Evolutionary conservation across 2,888 invertebrate genomes (phyloP), one percentile per base, ranked within the genome.

Genomic region (Tetranychus piercei): DNA sequence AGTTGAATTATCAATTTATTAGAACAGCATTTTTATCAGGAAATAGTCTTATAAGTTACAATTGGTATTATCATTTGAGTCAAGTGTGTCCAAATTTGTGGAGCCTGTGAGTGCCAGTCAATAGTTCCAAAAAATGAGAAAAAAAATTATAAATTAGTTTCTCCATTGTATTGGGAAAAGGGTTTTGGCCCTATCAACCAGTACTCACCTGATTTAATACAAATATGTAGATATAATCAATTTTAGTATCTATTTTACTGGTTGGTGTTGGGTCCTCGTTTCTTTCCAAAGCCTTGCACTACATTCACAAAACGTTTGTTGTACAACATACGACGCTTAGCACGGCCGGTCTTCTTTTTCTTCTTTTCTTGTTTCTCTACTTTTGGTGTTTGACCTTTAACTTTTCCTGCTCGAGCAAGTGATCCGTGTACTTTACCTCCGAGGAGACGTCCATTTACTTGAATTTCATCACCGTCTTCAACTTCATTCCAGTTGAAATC

Each of bases 351-450:
- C 88, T 92, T 95, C 88, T 92, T 95, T 90, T 94, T 94, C 88
- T 97, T 99, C 83, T 93, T 95, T 82, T 99, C 97, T 83, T 94
- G 93, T 82, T 96, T 96, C 80, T 99, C 99, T 78, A 96, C 88
- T 87, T 99, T 99, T 44, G 97, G 97, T 22, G 99, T 99, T 85
- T 99, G 99, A 78, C 97, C 97, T 84, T 96, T 96, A 74, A 99
- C 99, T 87, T 99, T 99, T 83, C 99, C 99, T 82, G 99, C 99
- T 90, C 99, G 97, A 86, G 99, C 97, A 81, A 99, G 86, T 78
- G 99, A 99, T 82, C 99, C 99, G 85, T 99, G 99, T 80, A 99
- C 99, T 87, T 99, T 99, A 87, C 94, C 94, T 89, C 95, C 95
- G 79, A 89, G 87, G 81, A 95, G 85, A 81, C 92, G 89, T 70